Evolutionary conservation across 2,797 vertebrate genomes (phyloP), one percentile per base, ranked within the genome.

Genomic region (Falco peregrinus): DNA sequence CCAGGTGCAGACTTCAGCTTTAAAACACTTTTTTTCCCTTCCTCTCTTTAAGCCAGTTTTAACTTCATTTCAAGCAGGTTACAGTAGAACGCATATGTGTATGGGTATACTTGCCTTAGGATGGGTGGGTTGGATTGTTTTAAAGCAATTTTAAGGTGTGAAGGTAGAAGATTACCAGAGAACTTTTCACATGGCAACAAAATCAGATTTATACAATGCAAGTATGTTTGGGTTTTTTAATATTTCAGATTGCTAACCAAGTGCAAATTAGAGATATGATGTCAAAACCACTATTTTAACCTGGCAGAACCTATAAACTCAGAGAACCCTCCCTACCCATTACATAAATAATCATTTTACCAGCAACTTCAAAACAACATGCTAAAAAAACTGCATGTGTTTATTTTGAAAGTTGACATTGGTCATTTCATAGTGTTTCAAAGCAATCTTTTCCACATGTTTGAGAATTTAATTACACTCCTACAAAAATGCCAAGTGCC

Each of bases 381-480:
- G 16, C 48, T 48, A 41, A 77, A 94, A 93, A 85, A 56, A 1
- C 31, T 39, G 41, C n/a, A 31, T 4, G n/a, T 45, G 48, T 93
- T 91, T 77, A 71, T 94, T 88, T 88, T 86, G 54, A 91, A 96
- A 88, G 70, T 67, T 87, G 39, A 51, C 71, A 60, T 7, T 89
- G 48, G 83, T 94, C 87, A 91, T 50, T 96, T 95, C 43, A 88
- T 16, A 96, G 92, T 75, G 35, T 70, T 95, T 91, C 79, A 90
- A 90, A 90, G 74, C 45, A 92, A 86, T 31, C 73, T 85, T 83
- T 89, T 90, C 60, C 70, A 11, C 16, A 6, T 20, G 31, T 73
- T 67, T 31, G 35, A 56, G 85, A 71, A 77, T 80, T 94, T 82
- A 83, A 61, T 57, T 84, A 79, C 64, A 79, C 45, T 65, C 88